Base-by-base conservation (phyloP, 2,888 invertebrate species). In the Philereme transversata region DNA sequence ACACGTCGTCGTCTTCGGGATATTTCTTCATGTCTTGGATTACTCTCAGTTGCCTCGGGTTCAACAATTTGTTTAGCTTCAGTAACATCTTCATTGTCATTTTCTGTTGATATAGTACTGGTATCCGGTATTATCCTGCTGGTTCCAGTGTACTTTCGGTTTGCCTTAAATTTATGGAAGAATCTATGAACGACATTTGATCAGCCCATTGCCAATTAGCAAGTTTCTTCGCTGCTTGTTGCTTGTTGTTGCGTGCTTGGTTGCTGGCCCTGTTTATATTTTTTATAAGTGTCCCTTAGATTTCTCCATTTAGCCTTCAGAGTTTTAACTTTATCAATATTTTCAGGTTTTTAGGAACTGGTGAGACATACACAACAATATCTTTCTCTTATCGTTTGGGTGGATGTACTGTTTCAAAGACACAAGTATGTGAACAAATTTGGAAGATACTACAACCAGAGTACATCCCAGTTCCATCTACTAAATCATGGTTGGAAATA, bases 301-400 rank as follows among this genome's bases (percentile, higher is more conserved):
- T 51, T 51, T 33, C n/a, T 43, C 43, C 43, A 51, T 33, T 43
- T 51, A 10, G 41, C 22, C 9, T 51, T 51, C 51, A 51, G 5
- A 51, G 41, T 43, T 40, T 22, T 33, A 33, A 51, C 51, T 51
- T 43, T 41, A 51, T 43, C 50, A 50, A 50, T 38, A 50, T 50
- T 36, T 50, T 6, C 22, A 36, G 40, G 40, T 22, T 50, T 38
- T 38, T 50, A 50, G 22, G n/a, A 11, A 40, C 50, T 45, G 45
- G 45, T 11, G 45, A 45, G 3, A 38, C 40, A 38, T 38, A 50
- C 40, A 50, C 38, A 38, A 50, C 50, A 50, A 38, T 50, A 50
- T 50, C 35, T 38, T 50, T 50, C 10, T 50, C 50, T 38, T 36
- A 50, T 50, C 50, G 50, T 50, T 38, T 50, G 40, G 50, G 50